Percentiles rank a stretch among this genome's conserved stretches.
Evolutionary conservation across 2,888 invertebrate species (phyloP).

Genomic region (Lamellibrachia satsuma): DNA sequence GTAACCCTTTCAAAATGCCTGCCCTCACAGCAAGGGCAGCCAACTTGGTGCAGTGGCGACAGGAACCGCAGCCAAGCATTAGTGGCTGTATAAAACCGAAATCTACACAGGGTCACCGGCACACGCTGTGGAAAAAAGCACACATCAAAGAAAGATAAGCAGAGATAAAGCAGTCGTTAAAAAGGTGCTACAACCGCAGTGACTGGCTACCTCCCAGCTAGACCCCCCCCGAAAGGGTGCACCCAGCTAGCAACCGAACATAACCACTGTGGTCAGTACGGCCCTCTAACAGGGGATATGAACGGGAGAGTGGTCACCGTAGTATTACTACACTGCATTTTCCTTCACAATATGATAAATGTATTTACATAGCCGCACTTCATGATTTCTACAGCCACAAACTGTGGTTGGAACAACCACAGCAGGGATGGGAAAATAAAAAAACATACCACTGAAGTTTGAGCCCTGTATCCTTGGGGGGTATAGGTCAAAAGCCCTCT

Average conservation of each 20-base stretch:
- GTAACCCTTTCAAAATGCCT: neutral
- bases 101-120: neutral
- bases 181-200: neutral
- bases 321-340: neutral
- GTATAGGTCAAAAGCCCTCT: too few relatives aligned
- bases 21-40: neutral
- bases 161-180: conserved; percentile 1
- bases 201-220: conserved; percentile 6
- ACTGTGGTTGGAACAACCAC: neutral
- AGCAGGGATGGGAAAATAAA: neutral
- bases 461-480: neutral
- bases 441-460: neutral
- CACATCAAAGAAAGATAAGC: conserved; percentile 13
- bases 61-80: conserved; percentile 1
- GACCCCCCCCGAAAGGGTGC: neutral
- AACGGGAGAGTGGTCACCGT: neutral
- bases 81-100: neutral
- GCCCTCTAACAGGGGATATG: neutral
- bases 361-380: neutral
- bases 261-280: neutral
- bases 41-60: neutral
- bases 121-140: neutral
- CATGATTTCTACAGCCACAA: neutral
- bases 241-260: neutral
- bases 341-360: neutral